These are phyloP conservation scores for Caenorhabditis becei DNA, from an alignment of 2,888 invertebrate species.

Conservation along the genomic window DNA sequence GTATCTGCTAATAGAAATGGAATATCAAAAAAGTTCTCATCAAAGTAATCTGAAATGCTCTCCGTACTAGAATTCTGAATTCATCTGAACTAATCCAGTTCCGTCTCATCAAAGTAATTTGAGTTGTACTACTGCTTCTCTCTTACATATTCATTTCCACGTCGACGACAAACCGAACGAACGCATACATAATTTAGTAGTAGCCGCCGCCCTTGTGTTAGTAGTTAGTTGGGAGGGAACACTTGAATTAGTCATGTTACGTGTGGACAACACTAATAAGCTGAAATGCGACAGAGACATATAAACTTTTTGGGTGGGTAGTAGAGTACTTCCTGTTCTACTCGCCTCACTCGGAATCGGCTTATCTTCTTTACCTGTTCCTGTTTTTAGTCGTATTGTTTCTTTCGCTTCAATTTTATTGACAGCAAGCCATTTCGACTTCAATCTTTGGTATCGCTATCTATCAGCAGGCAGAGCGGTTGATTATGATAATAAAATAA, in stretches of 20 bases:
- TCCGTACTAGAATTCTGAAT: too few relatives aligned
- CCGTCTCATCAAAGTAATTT: not conserved
- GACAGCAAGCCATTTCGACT: not conserved
- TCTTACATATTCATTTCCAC: slow-evolving; percentile 7
- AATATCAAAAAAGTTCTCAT: too few relatives aligned
- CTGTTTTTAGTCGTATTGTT: not conserved
- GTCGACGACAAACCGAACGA: not conserved
- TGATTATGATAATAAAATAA: not conserved
- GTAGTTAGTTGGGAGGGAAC: slow-evolving; percentile 8
- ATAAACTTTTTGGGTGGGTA: not conserved
- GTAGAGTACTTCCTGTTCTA: slow-evolving; percentile 5
- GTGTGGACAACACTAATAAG: slow-evolving; percentile 17
- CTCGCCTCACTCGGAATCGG: not conserved
- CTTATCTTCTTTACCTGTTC: not conserved
- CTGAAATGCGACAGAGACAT: not conserved
- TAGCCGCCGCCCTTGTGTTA: not conserved
- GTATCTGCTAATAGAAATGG: too few relatives aligned
- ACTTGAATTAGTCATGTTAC: slow-evolving; percentile 42
- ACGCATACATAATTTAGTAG: slow-evolving; percentile 40
- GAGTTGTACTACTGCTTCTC: not conserved
- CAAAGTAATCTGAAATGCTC: too few relatives aligned
- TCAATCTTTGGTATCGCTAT: slow-evolving; percentile 14
- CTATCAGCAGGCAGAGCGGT: not conserved
- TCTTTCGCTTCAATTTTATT: not conserved
- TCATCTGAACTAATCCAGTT: too few relatives aligned